Conservation (phyloP, 2,797 vertebrate genomes). For the Oryzias sinensis region DNA sequence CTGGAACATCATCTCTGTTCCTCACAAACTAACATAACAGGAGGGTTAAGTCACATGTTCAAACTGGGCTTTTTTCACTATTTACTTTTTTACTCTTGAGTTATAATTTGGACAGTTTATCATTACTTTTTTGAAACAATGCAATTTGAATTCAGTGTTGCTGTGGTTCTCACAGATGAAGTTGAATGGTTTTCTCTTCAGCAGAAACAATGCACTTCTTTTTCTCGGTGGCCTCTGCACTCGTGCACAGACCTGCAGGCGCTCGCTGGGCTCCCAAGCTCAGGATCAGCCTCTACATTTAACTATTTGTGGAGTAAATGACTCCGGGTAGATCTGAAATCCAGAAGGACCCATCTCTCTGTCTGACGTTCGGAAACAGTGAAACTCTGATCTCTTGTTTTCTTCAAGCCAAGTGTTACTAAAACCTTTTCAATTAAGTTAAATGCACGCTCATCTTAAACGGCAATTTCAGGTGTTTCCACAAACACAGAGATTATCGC, state of each 20-base stretch:
- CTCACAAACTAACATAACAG: too few species aligned
- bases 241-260: constrained; percentile 47
- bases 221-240: constrained; percentile 32
- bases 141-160: too few species aligned
- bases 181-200: neutral
- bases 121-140: too few species aligned
- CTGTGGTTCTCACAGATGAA: neutral
- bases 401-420: constrained; percentile 22
- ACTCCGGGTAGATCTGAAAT: constrained; percentile 21
- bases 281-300: constrained; percentile 31
- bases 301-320: constrained; percentile 44
- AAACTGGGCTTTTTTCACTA: too few species aligned
- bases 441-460: constrained; percentile 25
- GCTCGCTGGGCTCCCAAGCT: constrained; percentile 33
- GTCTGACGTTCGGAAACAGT: constrained; percentile 18
- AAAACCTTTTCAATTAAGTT: constrained; percentile 20
- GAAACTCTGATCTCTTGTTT: constrained; percentile 39
- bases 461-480: constrained; percentile 42
- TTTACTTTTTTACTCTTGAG: too few species aligned
- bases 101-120: too few species aligned
- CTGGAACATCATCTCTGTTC: too few species aligned
- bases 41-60: too few species aligned
- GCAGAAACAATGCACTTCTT: constrained; percentile 1
- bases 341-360: constrained; percentile 18
- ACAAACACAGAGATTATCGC: constrained; percentile 14